Evolutionary conservation across 2,888 invertebrate genomes (phyloP).

Genomic region (Parnassius mnemosyne): DNA sequence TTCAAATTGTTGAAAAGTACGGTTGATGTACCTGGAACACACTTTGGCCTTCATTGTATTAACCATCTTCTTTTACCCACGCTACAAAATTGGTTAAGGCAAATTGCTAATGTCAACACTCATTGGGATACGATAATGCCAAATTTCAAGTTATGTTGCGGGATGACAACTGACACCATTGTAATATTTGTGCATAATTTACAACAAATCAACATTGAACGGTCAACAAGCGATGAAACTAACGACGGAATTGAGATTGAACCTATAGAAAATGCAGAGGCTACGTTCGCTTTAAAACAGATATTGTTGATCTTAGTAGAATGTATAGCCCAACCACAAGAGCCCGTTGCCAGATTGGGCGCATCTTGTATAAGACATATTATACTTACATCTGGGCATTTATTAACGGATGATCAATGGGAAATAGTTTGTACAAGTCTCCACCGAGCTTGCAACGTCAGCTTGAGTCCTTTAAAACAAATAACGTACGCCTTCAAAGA

Average conservation of each 20-base stretch:
- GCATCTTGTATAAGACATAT: slow-evolving; percentile 95
- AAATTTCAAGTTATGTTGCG: slow-evolving; percentile 97
- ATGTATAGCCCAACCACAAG: slow-evolving; percentile 94
- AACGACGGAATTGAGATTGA: slow-evolving; percentile 64
- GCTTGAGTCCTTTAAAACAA: slow-evolving; percentile 92
- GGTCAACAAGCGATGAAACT: slow-evolving; percentile 60
- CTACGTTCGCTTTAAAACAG: slow-evolving; percentile 91
- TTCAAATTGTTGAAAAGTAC: slow-evolving; percentile 91
- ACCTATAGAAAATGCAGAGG: slow-evolving; percentile 78
- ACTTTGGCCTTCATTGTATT: slow-evolving; percentile 94
- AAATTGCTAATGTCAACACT: slow-evolving; percentile 85
- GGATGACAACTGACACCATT: slow-evolving; percentile 93
- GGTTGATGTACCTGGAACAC: slow-evolving; percentile 89
- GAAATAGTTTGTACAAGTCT: slow-evolving; percentile 90
- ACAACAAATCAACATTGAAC: slow-evolving; percentile 80
- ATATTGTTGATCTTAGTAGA: slow-evolving; percentile 92
- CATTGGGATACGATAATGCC: slow-evolving; percentile 89
- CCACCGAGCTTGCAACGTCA: slow-evolving; percentile 91
- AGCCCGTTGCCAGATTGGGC: slow-evolving; percentile 93
- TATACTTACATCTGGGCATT: slow-evolving; percentile 90
- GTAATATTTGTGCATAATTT: slow-evolving; percentile 91
- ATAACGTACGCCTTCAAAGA: slow-evolving; percentile 94
- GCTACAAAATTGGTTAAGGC: slow-evolving; percentile 95
- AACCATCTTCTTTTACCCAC: slow-evolving; percentile 95
- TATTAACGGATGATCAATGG: slow-evolving; percentile 92